Evolutionary conservation across 2,113 vertebrate genomes (phyloP), one percentile per base, ranked within the genome.

Genomic region (Onychostruthus taczanowskii): DNA sequence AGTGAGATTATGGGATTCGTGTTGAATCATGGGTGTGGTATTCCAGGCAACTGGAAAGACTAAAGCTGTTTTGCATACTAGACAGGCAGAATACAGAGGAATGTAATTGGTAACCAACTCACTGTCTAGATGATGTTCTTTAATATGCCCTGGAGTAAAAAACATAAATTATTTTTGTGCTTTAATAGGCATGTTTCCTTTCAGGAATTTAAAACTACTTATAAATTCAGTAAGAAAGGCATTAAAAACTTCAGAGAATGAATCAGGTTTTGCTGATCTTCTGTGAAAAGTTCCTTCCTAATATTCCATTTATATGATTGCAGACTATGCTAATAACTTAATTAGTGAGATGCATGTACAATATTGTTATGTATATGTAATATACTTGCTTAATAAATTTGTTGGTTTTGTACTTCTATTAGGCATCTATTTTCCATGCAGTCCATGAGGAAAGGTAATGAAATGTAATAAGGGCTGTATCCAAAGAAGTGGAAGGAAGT

Each of bases 401-500:
- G 41, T 85, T 94, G 72, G 2, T 56, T 96, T 91, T 76, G 50
- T 89, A 33, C 44, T 79, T 92, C 44, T 89, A 50, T 93, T 90
- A 80, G 80, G 50, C 67, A 56, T 82, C 61, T 84, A 78, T 94
- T 94, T 97, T 68, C 50, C 7, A 8, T 70, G 44, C 44, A 84
- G 58, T 74, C 80, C 41, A n/a, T 61, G 91, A 95, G 79, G 67
- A 83, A 89, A 95, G 62, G 77, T 94, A 94, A 90, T 93, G 92
- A 92, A 96, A 88, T 87, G 75, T 74, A 96, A 82, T 87, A 94
- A 89, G 22, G 69, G 37, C 43, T 82, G 19, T 79, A 61, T 91
- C 75, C 55, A 93, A 93, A 96, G 68, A 85, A 72, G 66, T 87
- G 91, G 69, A 89, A 95, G 93, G 73, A 96, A 95, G 63, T 94